Conservation (phyloP, 2,888 invertebrate species). For the Pemphredon lugubris region DNA sequence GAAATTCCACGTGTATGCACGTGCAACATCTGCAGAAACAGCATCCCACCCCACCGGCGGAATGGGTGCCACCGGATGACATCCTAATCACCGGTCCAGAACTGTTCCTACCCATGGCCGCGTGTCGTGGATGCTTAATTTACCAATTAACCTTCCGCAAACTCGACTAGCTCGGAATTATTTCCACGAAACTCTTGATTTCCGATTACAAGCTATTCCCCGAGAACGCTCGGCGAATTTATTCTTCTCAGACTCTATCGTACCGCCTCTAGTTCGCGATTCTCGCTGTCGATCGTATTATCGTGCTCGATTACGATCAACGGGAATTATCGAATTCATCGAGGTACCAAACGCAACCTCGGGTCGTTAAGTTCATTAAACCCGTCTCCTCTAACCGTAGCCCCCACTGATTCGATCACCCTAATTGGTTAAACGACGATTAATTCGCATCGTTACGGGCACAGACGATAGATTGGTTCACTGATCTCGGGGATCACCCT, state of each 20-base stretch:
- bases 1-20: constrained; percentile 89
- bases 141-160: too few species aligned
- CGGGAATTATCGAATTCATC: neutral
- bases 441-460: constrained; percentile 42
- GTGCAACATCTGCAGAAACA: constrained; percentile 89
- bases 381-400: constrained; percentile 38
- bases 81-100: constrained; percentile 74
- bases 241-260: too few species aligned
- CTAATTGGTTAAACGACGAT: constrained; percentile 56
- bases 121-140: too few species aligned
- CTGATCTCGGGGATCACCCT: constrained; percentile 23
- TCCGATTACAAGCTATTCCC: too few species aligned
- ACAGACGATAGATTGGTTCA: constrained; percentile 15
- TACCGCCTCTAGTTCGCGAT: too few species aligned
- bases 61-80: constrained; percentile 68
- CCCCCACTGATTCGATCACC: constrained; percentile 33
- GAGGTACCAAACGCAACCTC: neutral
- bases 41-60: constrained; percentile 85
- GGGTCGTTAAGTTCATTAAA: constrained; percentile 46
- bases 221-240: too few species aligned
- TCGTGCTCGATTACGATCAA: too few species aligned
- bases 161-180: too few species aligned
- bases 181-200: too few species aligned
- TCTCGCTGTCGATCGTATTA: too few species aligned
- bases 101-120: constrained; percentile 66